Evolutionary conservation across 53 echinoderm and acorn worm genomes (phyloP), one percentile per base, ranked within the genome.

Genomic region (Henricia sp.): DNA sequence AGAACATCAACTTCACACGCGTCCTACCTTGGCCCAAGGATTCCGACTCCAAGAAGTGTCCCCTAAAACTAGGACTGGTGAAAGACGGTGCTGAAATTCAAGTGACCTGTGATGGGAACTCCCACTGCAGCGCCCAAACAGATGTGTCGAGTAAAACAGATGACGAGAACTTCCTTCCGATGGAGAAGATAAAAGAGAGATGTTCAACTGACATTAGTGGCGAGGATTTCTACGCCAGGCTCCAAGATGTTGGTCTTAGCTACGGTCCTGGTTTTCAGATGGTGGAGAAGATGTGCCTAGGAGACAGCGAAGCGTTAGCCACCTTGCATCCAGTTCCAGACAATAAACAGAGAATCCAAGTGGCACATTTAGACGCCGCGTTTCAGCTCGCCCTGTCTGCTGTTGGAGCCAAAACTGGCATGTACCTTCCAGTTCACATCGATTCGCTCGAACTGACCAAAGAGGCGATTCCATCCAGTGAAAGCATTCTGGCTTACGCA

Each of bases 301-400:
- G 96, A 2, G 90, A 92, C 58, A 90, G 92, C 20, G 96, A 96
- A 57, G 66, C 84, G 40, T 33, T 96, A 8, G 88, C 82, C 26
- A 36, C 72, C 34, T 74, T 92, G 23, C 63, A 64, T 14, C 62
- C 75, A 23, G 74, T 84, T 60, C 89, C 75, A 43, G 90, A 91
- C 67, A 87, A 91, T 74, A 96, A 94, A 69, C 94, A 96, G 71
- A 89, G 90, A 25, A 82, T 92, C 34, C 87, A 87, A 40, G 90
- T 92, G 25, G 87, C 96, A 9, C 90, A 86, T 39, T 71, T 93
- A n/a, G 89, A 89, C 70, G 91, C 93, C 19, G 76, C 89, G 44
- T 96, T 96, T 74, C 96, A 96, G 52, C 88, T 90, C 1, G 74
- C 92, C 20, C 53, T 88, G 48, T 85, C 59, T 69, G 68, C 87